Percentiles rank a stretch among this genome's conserved stretches.
phyloP scores from a whole-genome alignment of 2,113 vertebrate genomes.

The Jaculus jaculus region DNA sequence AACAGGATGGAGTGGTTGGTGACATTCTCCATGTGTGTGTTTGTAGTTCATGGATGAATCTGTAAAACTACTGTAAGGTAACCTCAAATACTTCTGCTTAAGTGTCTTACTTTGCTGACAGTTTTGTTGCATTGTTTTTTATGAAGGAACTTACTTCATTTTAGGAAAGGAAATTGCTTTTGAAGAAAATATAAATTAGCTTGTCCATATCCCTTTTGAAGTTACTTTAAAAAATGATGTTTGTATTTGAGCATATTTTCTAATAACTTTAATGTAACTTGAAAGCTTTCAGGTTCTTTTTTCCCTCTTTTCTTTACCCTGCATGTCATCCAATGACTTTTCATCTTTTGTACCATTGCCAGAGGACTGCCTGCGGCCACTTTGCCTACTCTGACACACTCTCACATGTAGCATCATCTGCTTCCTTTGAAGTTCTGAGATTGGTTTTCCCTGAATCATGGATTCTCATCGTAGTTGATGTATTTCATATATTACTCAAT shows the following conservation, averaged over 20 bases:
- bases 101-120: background rate
- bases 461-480: constrained; percentile 34
- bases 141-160: constrained; percentile 62
- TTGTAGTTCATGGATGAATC: constrained; percentile 1
- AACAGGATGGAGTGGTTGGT: background rate
- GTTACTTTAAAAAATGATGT: constrained; percentile 76
- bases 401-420: background rate
- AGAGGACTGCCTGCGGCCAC: constrained; percentile 23
- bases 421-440: constrained; percentile 66
- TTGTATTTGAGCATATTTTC: constrained; percentile 66
- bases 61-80: background rate
- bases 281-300: constrained; percentile 74
- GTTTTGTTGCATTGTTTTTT: constrained; percentile 58
- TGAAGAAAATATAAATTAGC: constrained; percentile 68
- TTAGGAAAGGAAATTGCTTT: constrained; percentile 64
- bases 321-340: constrained; percentile 58
- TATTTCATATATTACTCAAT: constrained; percentile 3
- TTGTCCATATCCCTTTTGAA: constrained; percentile 70
- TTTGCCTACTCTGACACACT: background rate
- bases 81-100: constrained; percentile 7
- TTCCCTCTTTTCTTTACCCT: constrained; percentile 44
- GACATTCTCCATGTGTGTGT: background rate
- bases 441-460: constrained; percentile 40
- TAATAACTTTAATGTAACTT: constrained; percentile 77
- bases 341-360: constrained; percentile 63